phyloP scores from a whole-genome alignment of 2,113 vertebrate genomes.

The Tenebrosternarchus preto region DNA sequence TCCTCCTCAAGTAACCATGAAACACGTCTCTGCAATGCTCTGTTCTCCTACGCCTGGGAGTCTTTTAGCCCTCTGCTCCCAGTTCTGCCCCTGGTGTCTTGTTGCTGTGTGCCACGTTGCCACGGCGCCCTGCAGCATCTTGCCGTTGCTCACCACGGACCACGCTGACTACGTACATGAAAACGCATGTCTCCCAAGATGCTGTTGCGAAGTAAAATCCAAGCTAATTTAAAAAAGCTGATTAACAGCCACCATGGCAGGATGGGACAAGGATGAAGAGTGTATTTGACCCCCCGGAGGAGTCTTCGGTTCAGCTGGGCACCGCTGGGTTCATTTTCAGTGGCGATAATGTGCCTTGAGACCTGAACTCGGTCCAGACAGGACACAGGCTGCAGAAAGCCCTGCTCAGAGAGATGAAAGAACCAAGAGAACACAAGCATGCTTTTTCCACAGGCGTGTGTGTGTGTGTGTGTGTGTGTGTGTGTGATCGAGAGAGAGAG shows the following conservation, averaged over 20 bases:
- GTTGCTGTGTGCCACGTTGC: not conserved
- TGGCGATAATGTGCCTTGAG: not conserved
- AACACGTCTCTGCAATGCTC: not conserved
- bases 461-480: conserved; percentile 18
- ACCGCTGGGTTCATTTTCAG: not conserved
- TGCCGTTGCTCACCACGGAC: not conserved
- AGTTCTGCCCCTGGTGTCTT: not conserved
- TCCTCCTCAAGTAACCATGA: conserved; percentile 26
- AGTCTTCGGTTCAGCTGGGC: not conserved
- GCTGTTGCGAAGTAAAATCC: not conserved
- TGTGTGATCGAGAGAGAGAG: not conserved
- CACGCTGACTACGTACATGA: not conserved
- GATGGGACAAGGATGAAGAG: not conserved
- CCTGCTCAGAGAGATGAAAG: conserved; percentile 4
- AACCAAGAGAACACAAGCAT: not conserved
- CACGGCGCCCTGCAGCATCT: not conserved
- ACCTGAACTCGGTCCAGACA: conserved; percentile 2
- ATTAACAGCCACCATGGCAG: not conserved
- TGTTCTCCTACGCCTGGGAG: not conserved
- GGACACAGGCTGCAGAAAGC: conserved; percentile 20
- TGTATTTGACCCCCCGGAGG: not conserved
- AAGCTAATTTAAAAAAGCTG: conserved; percentile 11
- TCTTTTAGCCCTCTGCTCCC: not conserved
- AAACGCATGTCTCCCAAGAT: not conserved
- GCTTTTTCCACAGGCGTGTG: not conserved